Conservation (phyloP, 2,797 vertebrate genomes). For the Carcharodon carcharias region DNA sequence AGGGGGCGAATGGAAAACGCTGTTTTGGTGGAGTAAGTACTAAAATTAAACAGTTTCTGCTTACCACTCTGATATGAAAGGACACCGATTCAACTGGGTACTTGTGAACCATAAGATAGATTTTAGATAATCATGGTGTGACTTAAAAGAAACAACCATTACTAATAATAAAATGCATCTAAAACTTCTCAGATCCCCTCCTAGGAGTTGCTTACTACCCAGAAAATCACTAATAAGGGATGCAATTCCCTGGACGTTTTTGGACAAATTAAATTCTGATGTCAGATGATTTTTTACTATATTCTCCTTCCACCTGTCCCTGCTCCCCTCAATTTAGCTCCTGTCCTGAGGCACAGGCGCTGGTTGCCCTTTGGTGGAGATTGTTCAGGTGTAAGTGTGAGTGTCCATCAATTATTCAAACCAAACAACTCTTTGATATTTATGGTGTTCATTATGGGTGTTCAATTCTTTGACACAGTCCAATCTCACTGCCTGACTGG, state of each 20-base stretch:
- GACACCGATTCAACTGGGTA: background rate
- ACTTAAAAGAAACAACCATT: conserved; percentile 17
- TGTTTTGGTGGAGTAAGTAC: background rate
- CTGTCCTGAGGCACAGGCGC: background rate
- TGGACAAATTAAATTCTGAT: background rate
- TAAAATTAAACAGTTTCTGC: conserved; percentile 25
- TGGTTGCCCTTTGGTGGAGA: background rate
- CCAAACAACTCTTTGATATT: background rate
- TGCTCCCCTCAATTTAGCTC: background rate
- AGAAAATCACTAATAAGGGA: background rate
- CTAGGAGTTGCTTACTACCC: background rate
- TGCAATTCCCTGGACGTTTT: background rate
- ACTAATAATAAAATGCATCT: background rate
- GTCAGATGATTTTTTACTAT: background rate
- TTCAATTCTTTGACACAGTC: background rate
- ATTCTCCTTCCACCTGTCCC: background rate
- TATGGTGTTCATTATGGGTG: background rate
- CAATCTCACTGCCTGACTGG: background rate
- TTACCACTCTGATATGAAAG: background rate
- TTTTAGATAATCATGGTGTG: background rate
- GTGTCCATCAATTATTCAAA: background rate
- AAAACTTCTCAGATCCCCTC: background rate
- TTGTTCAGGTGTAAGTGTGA: background rate
- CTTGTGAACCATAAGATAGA: background rate
- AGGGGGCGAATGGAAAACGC: background rate